Conservation (phyloP, 2,888 invertebrate species). For the Lithophane semibrunnea region DNA sequence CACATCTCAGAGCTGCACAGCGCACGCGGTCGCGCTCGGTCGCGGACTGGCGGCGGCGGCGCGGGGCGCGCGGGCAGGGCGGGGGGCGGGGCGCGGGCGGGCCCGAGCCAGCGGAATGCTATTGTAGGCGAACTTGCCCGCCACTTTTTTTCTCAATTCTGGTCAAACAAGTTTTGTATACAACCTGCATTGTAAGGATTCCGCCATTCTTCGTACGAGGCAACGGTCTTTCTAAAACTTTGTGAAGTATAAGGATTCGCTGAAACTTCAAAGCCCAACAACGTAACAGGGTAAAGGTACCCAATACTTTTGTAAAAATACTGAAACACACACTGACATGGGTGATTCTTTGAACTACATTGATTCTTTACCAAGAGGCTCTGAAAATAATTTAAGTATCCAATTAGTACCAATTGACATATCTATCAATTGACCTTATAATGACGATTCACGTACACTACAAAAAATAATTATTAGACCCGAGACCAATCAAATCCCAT, state of each 20-base stretch:
- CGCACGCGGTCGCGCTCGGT: constrained; percentile 84
- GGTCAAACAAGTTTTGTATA: constrained; percentile 90
- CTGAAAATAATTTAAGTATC: neutral
- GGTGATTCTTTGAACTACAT: neutral
- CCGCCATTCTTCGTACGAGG: constrained; percentile 88
- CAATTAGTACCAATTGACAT: neutral
- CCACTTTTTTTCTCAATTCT: constrained; percentile 89
- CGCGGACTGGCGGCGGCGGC: constrained; percentile 79
- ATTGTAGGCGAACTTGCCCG: constrained; percentile 90
- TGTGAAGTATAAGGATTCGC: constrained; percentile 75
- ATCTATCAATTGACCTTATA: too few relatives aligned
- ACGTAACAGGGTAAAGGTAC: constrained; percentile 8
- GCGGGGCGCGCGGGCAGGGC: constrained; percentile 74
- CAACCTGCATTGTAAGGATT: constrained; percentile 90
- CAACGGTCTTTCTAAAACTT: constrained; percentile 86
- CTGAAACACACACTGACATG: neutral
- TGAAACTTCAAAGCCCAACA: constrained; percentile 57
- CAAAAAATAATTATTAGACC: too few relatives aligned
- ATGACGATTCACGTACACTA: too few relatives aligned
- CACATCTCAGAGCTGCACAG: constrained; percentile 71
- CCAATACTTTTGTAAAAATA: neutral
- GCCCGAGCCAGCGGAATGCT: constrained; percentile 84
- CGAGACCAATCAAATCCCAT: neutral
- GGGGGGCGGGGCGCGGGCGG: constrained; percentile 85
- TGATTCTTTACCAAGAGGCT: neutral